Base-by-base conservation (phyloP, 2,113 vertebrate species). In the Gasterosteus aculeatus region DNA sequence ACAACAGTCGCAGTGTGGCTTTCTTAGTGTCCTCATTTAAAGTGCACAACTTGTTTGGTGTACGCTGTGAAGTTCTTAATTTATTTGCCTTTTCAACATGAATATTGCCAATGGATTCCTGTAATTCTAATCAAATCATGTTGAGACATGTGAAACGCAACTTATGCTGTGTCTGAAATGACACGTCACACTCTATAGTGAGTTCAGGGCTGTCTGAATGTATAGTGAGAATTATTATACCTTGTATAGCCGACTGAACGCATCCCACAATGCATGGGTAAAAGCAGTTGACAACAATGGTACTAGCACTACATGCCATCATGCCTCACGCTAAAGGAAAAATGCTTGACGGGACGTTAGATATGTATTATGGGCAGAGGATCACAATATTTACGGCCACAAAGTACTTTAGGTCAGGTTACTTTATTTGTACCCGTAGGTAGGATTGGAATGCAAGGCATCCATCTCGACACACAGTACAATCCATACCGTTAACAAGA, bases 1-100 rank as follows among this genome's bases (percentile, higher is more conserved):
- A 38, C 78, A 63, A 59, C 67, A 62, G 63, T 60, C 49, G 57
- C 31, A 67, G 6, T 73, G n/a, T 77, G 29, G 39, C 68, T 65
- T 41, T 16, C 15, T 16, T 38, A 51, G 6, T 66, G 5, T 16
- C 60, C 47, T 60, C 5, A 47, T 71, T 68, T 31, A 1, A 44
- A 72, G 10, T 31, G 39, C 15, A 31, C 7, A 7, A 57, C 11
- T 18, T 56, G 46, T 51, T 39, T 14, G 14, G 14, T 39, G 1
- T 4, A 41, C 2, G 19, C 39, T 22, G 39, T 44, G 7, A 26
- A 42, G 22, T 63, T 26, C 6, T 14, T 5, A 1, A 54, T 26
- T 54, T 54, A 54, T 12, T 54, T 54, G 10, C 51, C 22, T 22
- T 54, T 54, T 54, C 10, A 4, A 12, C 2, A 10, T 10, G 22